Conservation (phyloP, 2,797 vertebrate genomes). For the Acropternis orthonyx region DNA sequence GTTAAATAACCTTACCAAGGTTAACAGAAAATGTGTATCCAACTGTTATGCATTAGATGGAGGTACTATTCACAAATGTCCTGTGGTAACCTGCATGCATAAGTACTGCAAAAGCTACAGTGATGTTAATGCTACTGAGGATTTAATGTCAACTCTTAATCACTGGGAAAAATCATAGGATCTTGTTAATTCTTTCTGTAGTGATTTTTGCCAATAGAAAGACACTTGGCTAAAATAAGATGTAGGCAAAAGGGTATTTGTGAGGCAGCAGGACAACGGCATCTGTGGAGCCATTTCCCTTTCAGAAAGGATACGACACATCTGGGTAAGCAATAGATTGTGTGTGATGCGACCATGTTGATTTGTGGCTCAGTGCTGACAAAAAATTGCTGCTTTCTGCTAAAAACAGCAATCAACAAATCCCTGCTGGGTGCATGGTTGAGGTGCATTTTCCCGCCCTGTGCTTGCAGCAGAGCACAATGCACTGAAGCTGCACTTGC, state of each 20-base stretch:
- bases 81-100: neutral
- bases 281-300: neutral
- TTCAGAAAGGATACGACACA: neutral
- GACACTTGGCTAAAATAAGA: neutral
- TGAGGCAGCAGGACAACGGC: neutral
- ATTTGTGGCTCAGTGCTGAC: slow-evolving; percentile 2
- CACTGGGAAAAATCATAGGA: neutral
- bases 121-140: neutral
- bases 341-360: neutral
- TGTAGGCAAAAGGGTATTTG: neutral
- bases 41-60: neutral
- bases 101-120: neutral
- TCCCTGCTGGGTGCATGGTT: neutral
- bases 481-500: neutral
- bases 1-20: neutral
- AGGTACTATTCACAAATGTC: neutral
- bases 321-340: neutral
- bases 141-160: slow-evolving; percentile 11
- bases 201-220: neutral
- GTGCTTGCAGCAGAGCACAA: neutral
- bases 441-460: neutral
- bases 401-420: slow-evolving; percentile 25
- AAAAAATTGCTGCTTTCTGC: slow-evolving; percentile 46
- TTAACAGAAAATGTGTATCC: neutral
- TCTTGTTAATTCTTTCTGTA: neutral